Percentiles rank a stretch among this genome's conserved stretches.
phyloP scores from a whole-genome alignment of 2,797 vertebrate genomes.

The Esox lucius region DNA sequence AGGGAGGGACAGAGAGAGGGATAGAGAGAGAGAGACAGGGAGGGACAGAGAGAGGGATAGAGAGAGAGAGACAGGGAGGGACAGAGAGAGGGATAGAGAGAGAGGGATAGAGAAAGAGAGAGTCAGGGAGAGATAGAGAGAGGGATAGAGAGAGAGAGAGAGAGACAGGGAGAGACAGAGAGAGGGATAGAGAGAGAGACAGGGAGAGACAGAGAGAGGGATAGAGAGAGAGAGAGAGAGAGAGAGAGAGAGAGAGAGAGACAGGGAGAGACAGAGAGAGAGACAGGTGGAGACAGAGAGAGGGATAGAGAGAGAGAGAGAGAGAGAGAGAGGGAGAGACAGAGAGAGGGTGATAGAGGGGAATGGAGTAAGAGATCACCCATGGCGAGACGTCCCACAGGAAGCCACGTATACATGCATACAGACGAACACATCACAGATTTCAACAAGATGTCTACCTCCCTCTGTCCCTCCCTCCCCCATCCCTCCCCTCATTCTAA shows the following conservation, averaged over 20 bases:
- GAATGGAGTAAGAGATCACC: background rate
- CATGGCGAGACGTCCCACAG: slow-evolving; percentile 35
- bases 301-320: slow-evolving; percentile 20
- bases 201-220: too few relatives aligned
- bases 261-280: slow-evolving; percentile 9
- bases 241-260: too few relatives aligned
- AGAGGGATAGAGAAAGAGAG: too few relatives aligned
- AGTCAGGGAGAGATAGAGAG: too few relatives aligned
- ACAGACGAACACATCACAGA: background rate
- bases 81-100: slow-evolving; percentile 23
- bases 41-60: slow-evolving; percentile 41
- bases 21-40: too few relatives aligned
- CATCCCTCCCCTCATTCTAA: background rate
- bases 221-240: too few relatives aligned
- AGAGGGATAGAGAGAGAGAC: too few relatives aligned
- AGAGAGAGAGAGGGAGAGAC: slow-evolving; percentile 25
- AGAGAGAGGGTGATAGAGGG: background rate
- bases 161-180: too few relatives aligned
- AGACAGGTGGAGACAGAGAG: slow-evolving; percentile 18
- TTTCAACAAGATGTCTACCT: background rate
- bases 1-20: too few relatives aligned
- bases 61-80: slow-evolving; percentile 4
- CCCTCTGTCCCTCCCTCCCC: slow-evolving; percentile 5
- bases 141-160: too few relatives aligned
- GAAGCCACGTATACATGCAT: slow-evolving; percentile 18